phyloP scores from a whole-genome alignment of 1,140 invertebrate species.

The Parasteatoda tepidariorum region DNA sequence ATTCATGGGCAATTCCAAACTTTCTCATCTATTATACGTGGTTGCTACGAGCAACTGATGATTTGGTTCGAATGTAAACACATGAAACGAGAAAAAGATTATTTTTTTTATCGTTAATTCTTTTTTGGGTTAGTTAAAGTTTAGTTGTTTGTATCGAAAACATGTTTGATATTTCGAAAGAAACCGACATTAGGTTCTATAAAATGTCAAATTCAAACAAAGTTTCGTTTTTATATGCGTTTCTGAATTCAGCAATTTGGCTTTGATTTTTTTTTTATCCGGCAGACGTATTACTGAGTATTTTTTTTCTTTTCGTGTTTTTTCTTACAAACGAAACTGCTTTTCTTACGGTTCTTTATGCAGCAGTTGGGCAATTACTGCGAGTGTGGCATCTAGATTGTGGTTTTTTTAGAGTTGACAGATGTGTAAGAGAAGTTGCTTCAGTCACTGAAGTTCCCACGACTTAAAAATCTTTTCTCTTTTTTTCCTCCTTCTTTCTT shows the following conservation, averaged over 20 bases:
- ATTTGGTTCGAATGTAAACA: conserved; percentile 11
- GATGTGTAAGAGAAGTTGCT: conserved; percentile 24
- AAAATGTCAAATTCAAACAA: conserved; percentile 39
- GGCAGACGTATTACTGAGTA: too few relatives aligned
- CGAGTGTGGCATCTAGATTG: conserved; percentile 15
- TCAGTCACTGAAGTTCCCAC: conserved; percentile 37
- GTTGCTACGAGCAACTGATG: conserved; percentile 28
- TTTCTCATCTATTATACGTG: background rate
- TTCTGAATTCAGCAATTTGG: background rate
- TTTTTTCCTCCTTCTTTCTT: background rate
- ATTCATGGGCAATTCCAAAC: conserved; percentile 32
- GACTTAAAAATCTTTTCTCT: background rate
- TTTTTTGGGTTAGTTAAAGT: conserved; percentile 5
- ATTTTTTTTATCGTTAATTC: background rate
- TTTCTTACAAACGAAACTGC: background rate
- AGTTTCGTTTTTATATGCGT: background rate
- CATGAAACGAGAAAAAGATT: conserved; percentile 1
- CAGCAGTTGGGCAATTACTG: conserved; percentile 35
- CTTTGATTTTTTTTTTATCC: conserved; percentile 12
- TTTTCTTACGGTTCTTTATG: conserved; percentile 57
- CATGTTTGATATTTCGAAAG: conserved; percentile 10
- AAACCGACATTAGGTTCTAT: conserved; percentile 10
- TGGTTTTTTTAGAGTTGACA: conserved; percentile 29
- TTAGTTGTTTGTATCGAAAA: conserved; percentile 19
- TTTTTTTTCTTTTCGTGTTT: background rate